These are phyloP conservation scores for Apaloderma vittatum DNA, from an alignment of 2,113 vertebrate species.

Conservation along the genomic window DNA sequence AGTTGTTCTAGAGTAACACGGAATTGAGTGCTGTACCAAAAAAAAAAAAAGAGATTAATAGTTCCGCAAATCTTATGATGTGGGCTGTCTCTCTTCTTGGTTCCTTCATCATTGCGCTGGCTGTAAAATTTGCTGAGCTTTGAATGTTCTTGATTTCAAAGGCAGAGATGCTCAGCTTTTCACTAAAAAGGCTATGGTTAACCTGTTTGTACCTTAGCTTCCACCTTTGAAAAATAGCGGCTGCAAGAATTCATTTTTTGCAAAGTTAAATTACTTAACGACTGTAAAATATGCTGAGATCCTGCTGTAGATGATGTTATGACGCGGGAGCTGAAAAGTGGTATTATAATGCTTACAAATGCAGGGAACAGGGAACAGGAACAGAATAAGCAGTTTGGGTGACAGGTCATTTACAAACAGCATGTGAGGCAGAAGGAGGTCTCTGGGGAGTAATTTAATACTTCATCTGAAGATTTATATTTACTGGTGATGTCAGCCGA, in stretches of 20 bases:
- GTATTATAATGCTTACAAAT: constrained; percentile 8
- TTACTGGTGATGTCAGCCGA: background rate
- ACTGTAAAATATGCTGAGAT: constrained; percentile 9
- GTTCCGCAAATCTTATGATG: background rate
- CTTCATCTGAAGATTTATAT: background rate
- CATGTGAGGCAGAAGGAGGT: background rate
- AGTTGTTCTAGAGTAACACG: background rate
- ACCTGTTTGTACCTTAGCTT: background rate
- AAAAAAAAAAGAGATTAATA: background rate
- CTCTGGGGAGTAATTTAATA: background rate
- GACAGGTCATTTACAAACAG: constrained; percentile 40
- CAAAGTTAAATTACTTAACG: background rate
- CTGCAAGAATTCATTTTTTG: background rate
- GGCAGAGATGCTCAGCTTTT: background rate
- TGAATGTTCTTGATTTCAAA: background rate
- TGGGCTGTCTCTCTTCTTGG: background rate
- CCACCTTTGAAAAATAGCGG: background rate
- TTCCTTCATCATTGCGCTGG: background rate
- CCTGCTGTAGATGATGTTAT: background rate
- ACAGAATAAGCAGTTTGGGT: background rate
- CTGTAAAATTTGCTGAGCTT: background rate
- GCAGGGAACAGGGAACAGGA: background rate
- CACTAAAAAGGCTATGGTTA: background rate
- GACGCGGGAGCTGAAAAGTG: background rate
- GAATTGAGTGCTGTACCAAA: background rate